Base-by-base conservation (phyloP, 2,113 vertebrate genomes). In the Myrmecobius fasciatus region DNA sequence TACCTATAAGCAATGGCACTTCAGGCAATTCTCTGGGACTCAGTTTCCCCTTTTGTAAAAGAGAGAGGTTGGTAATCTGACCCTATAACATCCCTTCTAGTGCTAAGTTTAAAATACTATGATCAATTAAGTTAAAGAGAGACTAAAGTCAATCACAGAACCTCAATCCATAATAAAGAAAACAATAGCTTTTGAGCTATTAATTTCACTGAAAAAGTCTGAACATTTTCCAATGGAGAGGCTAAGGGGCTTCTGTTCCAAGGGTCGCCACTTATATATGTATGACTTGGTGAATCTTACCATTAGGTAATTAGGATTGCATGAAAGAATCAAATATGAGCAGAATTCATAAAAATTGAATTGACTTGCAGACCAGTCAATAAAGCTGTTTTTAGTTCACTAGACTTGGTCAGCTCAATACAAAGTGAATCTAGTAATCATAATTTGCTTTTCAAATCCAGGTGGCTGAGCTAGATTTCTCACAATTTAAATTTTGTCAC, bases 391-490 rank as follows among this genome's bases (percentile, higher is more conserved):
- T 97, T 96, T 96, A 97, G 97, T 97, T 96, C 92, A 94, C 92
- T 93, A 96, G 95, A 97, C 93, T 98, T 97, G 93, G 60, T 94
- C 67, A 67, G 94, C 97, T 98, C 96, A 98, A 95, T 91, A 93
- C 54, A 91, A 96, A 96, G 60, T 67, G 67, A 97, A 52, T 92
- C 0, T 0, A 48, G 36, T 52, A 94, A 93, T 95, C 91, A 92
- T 91, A 95, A 75, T 96, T 92, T 94, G 47, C 49, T 94, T 95
- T 92, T 95, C 88, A 89, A 94, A 95, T 46, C 53, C 93, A 95
- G 49, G 83, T 83, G 97, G 95, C 96, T 92, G 95, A 98, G 95
- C 52, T 93, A 54, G 91, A 97, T 96, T 97, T 97, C 97, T 97
- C 95, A 96, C 93, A 92, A 94, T 96, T 97, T 96, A 97, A 95